Conservation (phyloP, 2,888 invertebrate species). For the Tetheella fluctuosa region DNA sequence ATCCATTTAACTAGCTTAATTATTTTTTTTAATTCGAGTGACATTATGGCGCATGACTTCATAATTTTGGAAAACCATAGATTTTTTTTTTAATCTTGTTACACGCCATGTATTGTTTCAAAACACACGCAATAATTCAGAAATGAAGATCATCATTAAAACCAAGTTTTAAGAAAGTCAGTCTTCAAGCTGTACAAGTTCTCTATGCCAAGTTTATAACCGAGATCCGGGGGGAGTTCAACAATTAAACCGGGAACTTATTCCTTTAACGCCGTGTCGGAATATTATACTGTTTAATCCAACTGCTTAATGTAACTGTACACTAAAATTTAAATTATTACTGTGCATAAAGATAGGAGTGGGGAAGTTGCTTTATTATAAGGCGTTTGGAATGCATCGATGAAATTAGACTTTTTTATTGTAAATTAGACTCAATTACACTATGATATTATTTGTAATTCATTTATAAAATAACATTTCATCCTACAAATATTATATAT, state of each 20-base stretch:
- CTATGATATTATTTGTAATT: too few species aligned
- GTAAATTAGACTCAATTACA: too few species aligned
- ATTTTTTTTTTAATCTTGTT: too few species aligned
- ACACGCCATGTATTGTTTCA: not conserved
- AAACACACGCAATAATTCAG: conserved; percentile 8
- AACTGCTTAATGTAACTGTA: conserved; percentile 15
- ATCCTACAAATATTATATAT: too few species aligned
- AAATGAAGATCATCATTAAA: conserved; percentile 16
- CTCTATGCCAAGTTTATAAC: conserved; percentile 10
- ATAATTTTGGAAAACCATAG: too few species aligned
- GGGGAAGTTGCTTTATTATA: not conserved
- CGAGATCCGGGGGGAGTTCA: conserved; percentile 26
- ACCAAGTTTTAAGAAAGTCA: conserved; percentile 13
- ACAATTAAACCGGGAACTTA: conserved; percentile 43
- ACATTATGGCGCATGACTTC: too few species aligned
- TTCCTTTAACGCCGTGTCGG: conserved; percentile 40
- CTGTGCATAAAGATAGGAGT: not conserved
- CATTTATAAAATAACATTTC: too few species aligned
- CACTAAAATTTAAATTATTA: conserved; percentile 5
- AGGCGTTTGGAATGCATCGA: not conserved
- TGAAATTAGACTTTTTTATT: too few species aligned
- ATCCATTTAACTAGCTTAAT: too few species aligned
- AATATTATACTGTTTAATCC: conserved; percentile 45
- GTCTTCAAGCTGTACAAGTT: conserved; percentile 8
- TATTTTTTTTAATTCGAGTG: too few species aligned